A percentile compares a stretch with the other conserved stretches of the same genome.
These are phyloP conservation scores for Rhynchopsitta pachyrhyncha DNA, from an alignment of 2,113 vertebrate species.

Conservation along the genomic window DNA sequence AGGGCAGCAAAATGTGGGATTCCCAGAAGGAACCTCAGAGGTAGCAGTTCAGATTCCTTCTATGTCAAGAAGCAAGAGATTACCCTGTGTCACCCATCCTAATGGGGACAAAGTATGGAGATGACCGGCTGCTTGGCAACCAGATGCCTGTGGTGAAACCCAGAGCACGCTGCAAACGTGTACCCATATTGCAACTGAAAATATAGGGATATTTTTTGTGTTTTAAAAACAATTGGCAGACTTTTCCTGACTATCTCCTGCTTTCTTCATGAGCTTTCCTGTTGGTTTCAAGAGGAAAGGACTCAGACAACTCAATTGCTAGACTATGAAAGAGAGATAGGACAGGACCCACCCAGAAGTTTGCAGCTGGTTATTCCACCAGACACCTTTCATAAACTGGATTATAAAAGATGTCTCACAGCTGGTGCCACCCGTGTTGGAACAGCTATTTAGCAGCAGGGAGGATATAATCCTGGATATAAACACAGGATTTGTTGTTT, in stretches of 20 bases:
- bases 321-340: background rate
- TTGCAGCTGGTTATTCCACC: background rate
- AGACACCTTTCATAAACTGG: background rate
- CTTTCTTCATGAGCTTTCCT: background rate
- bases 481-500: background rate
- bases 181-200: background rate
- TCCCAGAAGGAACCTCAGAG: background rate
- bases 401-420: background rate
- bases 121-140: conserved; percentile 1
- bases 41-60: background rate
- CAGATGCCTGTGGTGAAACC: background rate
- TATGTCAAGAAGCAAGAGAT: background rate
- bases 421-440: background rate
- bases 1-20: background rate
- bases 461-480: background rate
- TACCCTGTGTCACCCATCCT: background rate
- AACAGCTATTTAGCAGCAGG: background rate
- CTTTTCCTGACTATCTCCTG: background rate
- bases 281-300: background rate
- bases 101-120: background rate
- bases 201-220: background rate
- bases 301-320: background rate
- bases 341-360: background rate
- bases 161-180: background rate
- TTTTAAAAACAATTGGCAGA: background rate